Percentiles rank a stretch among this genome's conserved stretches.
Evolutionary conservation across 2,888 invertebrate genomes (phyloP).

Genomic region (Ophonus ardosiacus): DNA sequence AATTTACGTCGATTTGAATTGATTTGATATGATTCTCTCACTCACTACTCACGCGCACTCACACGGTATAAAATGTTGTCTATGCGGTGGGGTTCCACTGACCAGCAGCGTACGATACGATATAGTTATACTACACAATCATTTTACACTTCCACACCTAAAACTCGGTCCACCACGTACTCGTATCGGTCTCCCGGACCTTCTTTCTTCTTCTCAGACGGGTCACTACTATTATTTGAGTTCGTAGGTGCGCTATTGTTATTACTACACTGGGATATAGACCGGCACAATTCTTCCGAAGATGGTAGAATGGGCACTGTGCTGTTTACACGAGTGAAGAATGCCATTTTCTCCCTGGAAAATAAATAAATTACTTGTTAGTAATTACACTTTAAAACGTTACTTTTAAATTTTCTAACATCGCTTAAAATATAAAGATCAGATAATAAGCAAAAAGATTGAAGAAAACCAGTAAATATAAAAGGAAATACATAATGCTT

Average conservation of each 20-base stretch:
- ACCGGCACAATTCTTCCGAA: slow-evolving; percentile 78
- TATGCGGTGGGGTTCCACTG: slow-evolving; percentile 58
- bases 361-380: background rate
- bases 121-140: slow-evolving; percentile 5
- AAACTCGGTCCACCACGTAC: slow-evolving; percentile 89
- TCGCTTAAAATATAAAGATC: no score
- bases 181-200: slow-evolving; percentile 80
- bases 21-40: background rate
- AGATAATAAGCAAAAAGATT: no score
- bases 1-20: slow-evolving; percentile 21
- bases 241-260: slow-evolving; percentile 14
- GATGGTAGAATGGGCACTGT: slow-evolving; percentile 86
- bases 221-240: slow-evolving; percentile 72
- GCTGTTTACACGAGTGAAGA: slow-evolving; percentile 90
- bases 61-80: slow-evolving; percentile 19
- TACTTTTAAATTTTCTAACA: slow-evolving; percentile 23
- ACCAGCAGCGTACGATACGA: slow-evolving; percentile 49
- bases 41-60: slow-evolving; percentile 12
- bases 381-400: background rate
- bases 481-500: no score
- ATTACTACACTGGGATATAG: slow-evolving; percentile 68
- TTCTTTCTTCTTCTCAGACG: slow-evolving; percentile 70
- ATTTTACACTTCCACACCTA: slow-evolving; percentile 89
- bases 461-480: no score
- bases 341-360: slow-evolving; percentile 96